Evolutionary conservation across 2,888 invertebrate species (phyloP).

Genomic region (Siphlonurus alternatus): DNA sequence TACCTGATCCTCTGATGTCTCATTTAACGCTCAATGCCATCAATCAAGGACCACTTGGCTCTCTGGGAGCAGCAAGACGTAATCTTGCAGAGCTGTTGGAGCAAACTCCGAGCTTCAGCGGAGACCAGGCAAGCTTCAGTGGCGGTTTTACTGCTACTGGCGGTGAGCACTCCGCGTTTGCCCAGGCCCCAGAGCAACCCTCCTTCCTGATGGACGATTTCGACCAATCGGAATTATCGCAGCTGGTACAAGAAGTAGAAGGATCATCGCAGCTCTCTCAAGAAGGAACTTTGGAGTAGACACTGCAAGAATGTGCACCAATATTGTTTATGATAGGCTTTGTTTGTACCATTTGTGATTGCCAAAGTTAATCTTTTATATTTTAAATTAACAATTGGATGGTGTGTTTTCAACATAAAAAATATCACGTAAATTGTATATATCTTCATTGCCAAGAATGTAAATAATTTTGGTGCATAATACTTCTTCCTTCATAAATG

Average conservation of each 20-base stretch:
- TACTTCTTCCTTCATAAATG: too few species aligned
- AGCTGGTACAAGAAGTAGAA: conserved; percentile 7
- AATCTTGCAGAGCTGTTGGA: background rate
- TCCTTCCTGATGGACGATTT: conserved; percentile 4
- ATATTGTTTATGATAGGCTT: background rate
- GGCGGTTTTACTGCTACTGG: background rate
- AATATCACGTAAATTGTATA: too few species aligned
- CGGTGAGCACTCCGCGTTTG: background rate
- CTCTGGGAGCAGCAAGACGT: conserved; percentile 4
- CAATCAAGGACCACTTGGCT: conserved; percentile 1
- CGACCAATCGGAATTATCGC: conserved; percentile 8
- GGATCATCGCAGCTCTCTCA: background rate
- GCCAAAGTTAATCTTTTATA: background rate
- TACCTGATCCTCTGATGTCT: conserved; percentile 17
- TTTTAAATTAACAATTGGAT: background rate
- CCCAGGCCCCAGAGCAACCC: background rate
- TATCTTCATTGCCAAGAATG: too few species aligned
- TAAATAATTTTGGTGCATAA: too few species aligned
- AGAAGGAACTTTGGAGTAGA: background rate
- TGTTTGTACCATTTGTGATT: background rate
- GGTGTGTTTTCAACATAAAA: background rate
- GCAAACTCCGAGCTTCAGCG: background rate
- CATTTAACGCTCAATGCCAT: conserved; percentile 9
- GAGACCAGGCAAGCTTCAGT: background rate
- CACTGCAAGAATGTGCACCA: background rate